These are phyloP conservation scores for Rhinolophus ferrumequinum DNA, from an alignment of 2,113 vertebrate genomes.

Conservation along the genomic window DNA sequence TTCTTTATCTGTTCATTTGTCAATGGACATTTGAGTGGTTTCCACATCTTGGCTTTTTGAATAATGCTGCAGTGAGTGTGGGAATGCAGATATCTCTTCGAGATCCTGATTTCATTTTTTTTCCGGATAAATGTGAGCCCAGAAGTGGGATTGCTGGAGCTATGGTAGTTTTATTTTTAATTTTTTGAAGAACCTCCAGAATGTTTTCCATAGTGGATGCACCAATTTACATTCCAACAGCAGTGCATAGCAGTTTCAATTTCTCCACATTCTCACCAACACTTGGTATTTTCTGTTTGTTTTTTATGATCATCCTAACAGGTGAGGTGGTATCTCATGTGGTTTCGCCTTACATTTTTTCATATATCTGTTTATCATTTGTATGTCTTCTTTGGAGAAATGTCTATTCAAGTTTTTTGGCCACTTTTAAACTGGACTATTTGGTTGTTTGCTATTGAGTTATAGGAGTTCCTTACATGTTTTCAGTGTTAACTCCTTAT, in stretches of 20 bases:
- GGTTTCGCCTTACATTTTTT: neutral
- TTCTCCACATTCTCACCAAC: neutral
- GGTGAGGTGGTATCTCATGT: neutral
- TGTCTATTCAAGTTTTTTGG: neutral
- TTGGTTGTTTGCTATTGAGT: neutral
- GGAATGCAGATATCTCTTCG: neutral
- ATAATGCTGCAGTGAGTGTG: neutral
- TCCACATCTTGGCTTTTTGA: neutral
- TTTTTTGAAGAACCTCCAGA: neutral
- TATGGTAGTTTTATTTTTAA: neutral
- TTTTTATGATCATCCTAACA: neutral
- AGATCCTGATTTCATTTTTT: neutral
- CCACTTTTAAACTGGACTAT: neutral
- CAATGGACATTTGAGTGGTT: neutral
- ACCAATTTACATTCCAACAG: neutral
- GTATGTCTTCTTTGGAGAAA: neutral
- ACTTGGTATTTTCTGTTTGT: neutral
- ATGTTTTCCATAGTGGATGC: neutral
- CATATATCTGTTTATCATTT: neutral
- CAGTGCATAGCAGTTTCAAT: neutral
- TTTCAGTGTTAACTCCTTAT: neutral
- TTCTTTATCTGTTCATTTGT: neutral
- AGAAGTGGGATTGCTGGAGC: neutral
- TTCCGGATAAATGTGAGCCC: neutral
- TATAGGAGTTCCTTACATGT: neutral